phyloP scores from a whole-genome alignment of 2,797 vertebrate genomes.

The Clamator glandarius region DNA sequence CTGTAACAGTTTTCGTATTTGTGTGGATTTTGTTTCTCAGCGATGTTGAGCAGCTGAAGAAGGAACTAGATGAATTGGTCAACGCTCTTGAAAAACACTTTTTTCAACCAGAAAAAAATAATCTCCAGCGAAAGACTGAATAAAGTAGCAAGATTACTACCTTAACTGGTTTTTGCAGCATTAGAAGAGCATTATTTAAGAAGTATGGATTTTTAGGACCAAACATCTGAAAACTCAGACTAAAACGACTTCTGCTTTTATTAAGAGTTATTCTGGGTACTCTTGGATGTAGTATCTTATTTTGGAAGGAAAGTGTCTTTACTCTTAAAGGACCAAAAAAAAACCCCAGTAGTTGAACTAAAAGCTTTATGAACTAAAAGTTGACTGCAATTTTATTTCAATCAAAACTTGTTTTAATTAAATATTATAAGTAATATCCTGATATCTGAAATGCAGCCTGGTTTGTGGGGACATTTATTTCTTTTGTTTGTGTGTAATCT shows the following conservation, averaged over 20 bases:
- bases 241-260: slow-evolving; percentile 5
- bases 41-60: slow-evolving; percentile 87
- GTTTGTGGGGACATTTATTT: not conserved
- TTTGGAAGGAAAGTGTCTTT: not conserved
- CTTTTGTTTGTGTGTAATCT: not conserved
- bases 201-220: slow-evolving; percentile 32
- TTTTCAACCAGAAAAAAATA: slow-evolving; percentile 93
- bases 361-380: not conserved
- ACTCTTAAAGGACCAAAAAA: slow-evolving; percentile 34
- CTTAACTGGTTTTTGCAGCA: not conserved
- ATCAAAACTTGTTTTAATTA: slow-evolving; percentile 49
- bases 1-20: not conserved
- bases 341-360: not conserved
- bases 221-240: slow-evolving; percentile 8
- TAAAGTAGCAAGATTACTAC: slow-evolving; percentile 25
- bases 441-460: not conserved
- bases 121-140: slow-evolving; percentile 84
- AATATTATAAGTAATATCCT: not conserved
- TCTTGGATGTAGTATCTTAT: not conserved
- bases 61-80: slow-evolving; percentile 88
- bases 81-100: slow-evolving; percentile 90
- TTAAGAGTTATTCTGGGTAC: not conserved
- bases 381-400: slow-evolving; percentile 20
- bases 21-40: slow-evolving; percentile 73
- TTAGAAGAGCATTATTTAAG: slow-evolving; percentile 29